A percentile compares a stretch with the other conserved stretches of the same genome.
Evolutionary conservation across 2,113 vertebrate species (phyloP).

Genomic region (Pomatostomus ruficeps): DNA sequence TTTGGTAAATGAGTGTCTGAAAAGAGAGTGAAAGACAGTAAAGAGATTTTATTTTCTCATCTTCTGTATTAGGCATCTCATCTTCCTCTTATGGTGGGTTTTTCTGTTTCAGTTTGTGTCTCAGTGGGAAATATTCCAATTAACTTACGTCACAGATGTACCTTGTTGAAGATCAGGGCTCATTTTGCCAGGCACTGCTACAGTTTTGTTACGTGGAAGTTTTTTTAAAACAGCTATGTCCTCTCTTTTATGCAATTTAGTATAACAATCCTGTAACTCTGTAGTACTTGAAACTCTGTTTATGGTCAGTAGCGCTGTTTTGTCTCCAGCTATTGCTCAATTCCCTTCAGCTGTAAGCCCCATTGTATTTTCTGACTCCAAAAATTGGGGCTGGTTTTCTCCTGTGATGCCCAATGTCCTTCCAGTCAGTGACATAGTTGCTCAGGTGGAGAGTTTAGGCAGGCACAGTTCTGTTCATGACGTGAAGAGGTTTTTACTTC

Average conservation of each 20-base stretch:
- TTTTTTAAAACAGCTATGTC: neutral
- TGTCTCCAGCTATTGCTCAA: neutral
- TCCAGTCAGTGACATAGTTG: neutral
- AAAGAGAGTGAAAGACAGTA: neutral
- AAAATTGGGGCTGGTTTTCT: neutral
- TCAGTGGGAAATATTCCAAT: neutral
- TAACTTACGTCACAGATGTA: neutral
- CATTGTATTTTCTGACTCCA: neutral
- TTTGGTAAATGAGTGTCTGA: neutral
- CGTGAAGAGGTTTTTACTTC: neutral
- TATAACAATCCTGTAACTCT: neutral
- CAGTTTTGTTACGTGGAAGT: neutral
- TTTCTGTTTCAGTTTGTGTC: neutral
- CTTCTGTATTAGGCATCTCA: neutral
- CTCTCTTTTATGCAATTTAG: neutral
- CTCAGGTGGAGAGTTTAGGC: neutral
- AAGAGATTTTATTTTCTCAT: neutral
- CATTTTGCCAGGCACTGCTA: neutral
- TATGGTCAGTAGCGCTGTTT: neutral
- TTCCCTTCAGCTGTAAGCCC: neutral
- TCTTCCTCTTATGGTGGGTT: neutral
- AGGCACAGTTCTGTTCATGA: neutral
- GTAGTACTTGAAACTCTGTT: neutral
- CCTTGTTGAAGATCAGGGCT: neutral
- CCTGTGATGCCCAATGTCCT: neutral